Conservation (phyloP, 2,888 invertebrate genomes). For the Drosophila rellima region DNA sequence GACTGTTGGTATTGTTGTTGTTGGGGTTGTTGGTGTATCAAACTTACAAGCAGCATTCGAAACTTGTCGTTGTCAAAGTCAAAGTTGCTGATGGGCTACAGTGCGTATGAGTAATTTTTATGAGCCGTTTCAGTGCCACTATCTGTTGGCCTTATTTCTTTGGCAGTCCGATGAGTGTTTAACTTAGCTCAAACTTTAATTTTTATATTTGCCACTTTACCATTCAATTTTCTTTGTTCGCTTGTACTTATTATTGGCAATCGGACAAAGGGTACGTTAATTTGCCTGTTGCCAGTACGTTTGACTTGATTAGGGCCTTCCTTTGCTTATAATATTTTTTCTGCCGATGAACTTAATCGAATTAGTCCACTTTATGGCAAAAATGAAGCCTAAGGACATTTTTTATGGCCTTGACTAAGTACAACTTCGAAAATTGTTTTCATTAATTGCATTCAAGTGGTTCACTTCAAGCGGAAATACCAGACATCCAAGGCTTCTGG, state of each 20-base stretch:
- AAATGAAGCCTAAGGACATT: constrained; percentile 36
- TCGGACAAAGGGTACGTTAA: constrained; percentile 20
- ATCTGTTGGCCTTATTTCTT: constrained; percentile 24
- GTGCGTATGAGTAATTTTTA: constrained; percentile 79
- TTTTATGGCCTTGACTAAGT: not conserved
- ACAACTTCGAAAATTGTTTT: constrained; percentile 5
- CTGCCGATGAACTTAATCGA: constrained; percentile 48
- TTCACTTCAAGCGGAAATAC: constrained; percentile 14
- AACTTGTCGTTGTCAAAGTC: constrained; percentile 65
- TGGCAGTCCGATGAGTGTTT: constrained; percentile 4
- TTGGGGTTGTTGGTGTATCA: constrained; percentile 49
- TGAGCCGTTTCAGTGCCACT: constrained; percentile 36
- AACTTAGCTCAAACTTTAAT: not conserved
- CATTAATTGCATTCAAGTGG: constrained; percentile 16
- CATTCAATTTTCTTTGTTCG: constrained; percentile 1
- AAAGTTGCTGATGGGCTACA: constrained; percentile 46
- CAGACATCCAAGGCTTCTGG: constrained; percentile 1
- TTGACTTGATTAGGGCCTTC: constrained; percentile 6
- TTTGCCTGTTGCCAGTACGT: constrained; percentile 21
- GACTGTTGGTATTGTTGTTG: constrained; percentile 34
- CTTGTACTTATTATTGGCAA: constrained; percentile 5
- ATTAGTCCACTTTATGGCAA: constrained; percentile 51
- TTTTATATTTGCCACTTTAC: not conserved
- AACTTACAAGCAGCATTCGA: constrained; percentile 81
- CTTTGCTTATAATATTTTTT: constrained; percentile 21